Percentiles rank a stretch among this genome's conserved stretches.
Conservation (phyloP, 2,888 invertebrate genomes). For the Strigamia maritima region DNA sequence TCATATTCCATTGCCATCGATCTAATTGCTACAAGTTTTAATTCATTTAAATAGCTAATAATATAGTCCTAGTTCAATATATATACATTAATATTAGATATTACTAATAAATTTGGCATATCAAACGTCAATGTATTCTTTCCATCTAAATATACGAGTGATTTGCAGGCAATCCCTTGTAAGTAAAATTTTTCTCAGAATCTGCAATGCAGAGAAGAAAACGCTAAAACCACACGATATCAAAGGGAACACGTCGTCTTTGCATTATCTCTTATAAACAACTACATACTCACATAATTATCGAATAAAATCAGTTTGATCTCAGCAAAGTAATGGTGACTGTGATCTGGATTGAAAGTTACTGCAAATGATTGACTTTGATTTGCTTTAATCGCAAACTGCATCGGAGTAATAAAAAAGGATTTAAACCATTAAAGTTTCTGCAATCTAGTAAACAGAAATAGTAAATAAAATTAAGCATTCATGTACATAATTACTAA, state of each 20-base stretch:
- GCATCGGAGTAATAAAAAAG: not conserved
- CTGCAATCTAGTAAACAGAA: not conserved
- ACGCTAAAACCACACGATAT: not conserved
- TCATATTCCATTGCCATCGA: not conserved
- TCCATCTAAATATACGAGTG: not conserved
- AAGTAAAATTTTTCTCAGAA: not conserved
- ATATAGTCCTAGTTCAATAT: not conserved
- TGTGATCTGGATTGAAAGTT: slow-evolving; percentile 11
- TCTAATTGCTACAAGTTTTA: not conserved
- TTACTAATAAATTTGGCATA: not conserved
- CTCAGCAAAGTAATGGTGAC: not conserved
- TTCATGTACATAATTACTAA: too few species aligned
- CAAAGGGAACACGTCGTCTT: too few species aligned
- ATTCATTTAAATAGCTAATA: not conserved
- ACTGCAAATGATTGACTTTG: not conserved
- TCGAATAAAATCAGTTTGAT: not conserved
- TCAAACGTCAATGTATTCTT: not conserved
- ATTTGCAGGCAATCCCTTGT: not conserved
- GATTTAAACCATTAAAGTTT: not conserved
- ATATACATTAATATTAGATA: not conserved
- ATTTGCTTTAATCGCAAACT: not conserved
- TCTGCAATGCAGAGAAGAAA: not conserved
- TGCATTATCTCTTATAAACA: not conserved
- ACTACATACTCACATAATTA: not conserved
- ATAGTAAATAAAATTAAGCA: too few species aligned